Conservation (phyloP, 1,140 invertebrate species). For the Chironomus striatipennis region DNA sequence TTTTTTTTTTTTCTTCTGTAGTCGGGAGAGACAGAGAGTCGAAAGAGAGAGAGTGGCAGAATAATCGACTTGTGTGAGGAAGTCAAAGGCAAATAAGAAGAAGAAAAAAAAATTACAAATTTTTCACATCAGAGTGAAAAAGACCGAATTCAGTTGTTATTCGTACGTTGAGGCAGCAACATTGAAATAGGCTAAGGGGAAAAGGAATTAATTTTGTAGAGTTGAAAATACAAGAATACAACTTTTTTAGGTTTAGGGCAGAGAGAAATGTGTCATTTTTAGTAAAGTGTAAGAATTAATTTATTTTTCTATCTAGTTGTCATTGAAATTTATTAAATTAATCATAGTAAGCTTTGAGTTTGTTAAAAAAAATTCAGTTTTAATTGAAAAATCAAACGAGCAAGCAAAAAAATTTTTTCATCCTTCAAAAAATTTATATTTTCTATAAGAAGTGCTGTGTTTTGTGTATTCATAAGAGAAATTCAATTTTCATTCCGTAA, state of each 20-base stretch:
- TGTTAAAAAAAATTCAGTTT: neutral
- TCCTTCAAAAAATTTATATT: no score
- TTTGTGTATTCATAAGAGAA: no score
- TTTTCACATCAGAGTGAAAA: neutral
- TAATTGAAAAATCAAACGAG: neutral
- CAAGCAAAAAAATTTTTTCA: neutral
- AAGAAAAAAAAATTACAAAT: neutral
- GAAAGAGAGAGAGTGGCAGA: no score
- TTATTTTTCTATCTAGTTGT: neutral
- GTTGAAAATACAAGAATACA: neutral
- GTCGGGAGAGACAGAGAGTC: neutral
- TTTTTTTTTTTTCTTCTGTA: no score
- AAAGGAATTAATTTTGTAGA: neutral
- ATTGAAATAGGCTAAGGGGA: neutral
- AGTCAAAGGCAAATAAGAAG: neutral
- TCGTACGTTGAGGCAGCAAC: constrained; percentile 16
- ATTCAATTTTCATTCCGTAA: no score
- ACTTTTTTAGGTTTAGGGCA: neutral
- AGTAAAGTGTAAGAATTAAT: neutral
- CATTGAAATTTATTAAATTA: neutral
- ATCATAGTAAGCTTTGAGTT: neutral
- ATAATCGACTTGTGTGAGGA: neutral
- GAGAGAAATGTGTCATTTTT: neutral
- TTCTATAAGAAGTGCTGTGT: no score
- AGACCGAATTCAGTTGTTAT: constrained; percentile 8